phyloP scores from a whole-genome alignment of 2,113 vertebrate species.

The Chlorodrepanis virens region DNA sequence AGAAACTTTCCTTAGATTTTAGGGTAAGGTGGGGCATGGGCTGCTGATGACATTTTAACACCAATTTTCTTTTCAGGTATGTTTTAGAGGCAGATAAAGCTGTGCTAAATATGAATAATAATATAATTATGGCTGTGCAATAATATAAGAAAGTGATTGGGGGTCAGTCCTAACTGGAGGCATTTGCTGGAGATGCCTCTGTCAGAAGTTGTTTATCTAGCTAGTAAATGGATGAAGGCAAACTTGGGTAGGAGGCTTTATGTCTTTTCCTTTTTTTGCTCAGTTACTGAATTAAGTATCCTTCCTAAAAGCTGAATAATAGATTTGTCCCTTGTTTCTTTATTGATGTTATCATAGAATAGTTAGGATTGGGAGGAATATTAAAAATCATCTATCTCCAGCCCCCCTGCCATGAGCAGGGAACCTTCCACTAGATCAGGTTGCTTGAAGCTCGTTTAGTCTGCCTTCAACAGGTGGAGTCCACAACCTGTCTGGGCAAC shows the following conservation, averaged over 20 bases:
- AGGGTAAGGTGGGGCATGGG: fast-evolving
- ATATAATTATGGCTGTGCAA: neutral
- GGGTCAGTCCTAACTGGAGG: neutral
- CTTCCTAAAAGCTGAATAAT: neutral
- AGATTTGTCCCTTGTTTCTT: neutral
- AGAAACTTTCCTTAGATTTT: neutral
- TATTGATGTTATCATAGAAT: neutral
- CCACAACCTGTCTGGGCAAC: neutral
- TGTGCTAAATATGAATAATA: neutral
- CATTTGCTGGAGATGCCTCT: neutral
- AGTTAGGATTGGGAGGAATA: neutral
- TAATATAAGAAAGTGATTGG: neutral
- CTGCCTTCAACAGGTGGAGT: neutral
- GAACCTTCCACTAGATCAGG: neutral
- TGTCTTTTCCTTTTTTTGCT: neutral
- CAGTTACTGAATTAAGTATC: neutral
- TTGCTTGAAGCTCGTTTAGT: neutral
- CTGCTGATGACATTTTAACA: neutral
- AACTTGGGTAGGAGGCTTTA: neutral
- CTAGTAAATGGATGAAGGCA: neutral
- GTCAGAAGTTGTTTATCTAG: neutral
- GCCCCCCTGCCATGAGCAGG: neutral
- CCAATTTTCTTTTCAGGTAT: neutral
- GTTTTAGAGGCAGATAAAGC: neutral
- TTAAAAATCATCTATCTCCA: neutral